Conservation (phyloP, 2,113 vertebrate genomes). For the Apodemus sylvaticus region DNA sequence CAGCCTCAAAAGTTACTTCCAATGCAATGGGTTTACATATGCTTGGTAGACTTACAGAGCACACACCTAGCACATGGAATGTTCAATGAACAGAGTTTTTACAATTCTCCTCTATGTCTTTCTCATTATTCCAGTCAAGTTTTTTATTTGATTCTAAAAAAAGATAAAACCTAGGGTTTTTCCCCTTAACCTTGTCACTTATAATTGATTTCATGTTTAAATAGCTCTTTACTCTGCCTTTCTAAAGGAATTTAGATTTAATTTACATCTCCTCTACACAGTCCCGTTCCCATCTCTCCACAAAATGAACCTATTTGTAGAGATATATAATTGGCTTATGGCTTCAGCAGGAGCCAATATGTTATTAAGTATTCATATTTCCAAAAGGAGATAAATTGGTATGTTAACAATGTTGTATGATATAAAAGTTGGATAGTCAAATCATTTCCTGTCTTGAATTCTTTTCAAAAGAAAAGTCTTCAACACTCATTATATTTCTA, state of each 20-base stretch:
- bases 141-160: constrained; percentile 15
- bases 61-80: too few relatives aligned
- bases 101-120: neutral
- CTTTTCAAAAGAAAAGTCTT: constrained; percentile 54
- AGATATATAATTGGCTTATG: constrained; percentile 44
- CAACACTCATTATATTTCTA: constrained; percentile 62
- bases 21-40: neutral
- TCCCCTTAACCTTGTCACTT: neutral
- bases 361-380: constrained; percentile 51
- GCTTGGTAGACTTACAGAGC: neutral
- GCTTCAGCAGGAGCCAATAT: constrained; percentile 26
- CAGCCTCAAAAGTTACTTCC: neutral
- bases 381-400: constrained; percentile 46
- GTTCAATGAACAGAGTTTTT: neutral
- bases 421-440: constrained; percentile 45
- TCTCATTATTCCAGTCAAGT: neutral
- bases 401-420: constrained; percentile 16
- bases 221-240: constrained; percentile 22
- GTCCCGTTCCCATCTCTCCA: neutral
- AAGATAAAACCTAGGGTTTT: neutral
- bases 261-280: neutral
- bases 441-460: constrained; percentile 48
- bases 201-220: constrained; percentile 19
- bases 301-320: constrained; percentile 50
- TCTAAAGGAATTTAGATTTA: constrained; percentile 41